Conservation (phyloP, 92 coral and sea anemone species). For the Ricordea florida region DNA sequence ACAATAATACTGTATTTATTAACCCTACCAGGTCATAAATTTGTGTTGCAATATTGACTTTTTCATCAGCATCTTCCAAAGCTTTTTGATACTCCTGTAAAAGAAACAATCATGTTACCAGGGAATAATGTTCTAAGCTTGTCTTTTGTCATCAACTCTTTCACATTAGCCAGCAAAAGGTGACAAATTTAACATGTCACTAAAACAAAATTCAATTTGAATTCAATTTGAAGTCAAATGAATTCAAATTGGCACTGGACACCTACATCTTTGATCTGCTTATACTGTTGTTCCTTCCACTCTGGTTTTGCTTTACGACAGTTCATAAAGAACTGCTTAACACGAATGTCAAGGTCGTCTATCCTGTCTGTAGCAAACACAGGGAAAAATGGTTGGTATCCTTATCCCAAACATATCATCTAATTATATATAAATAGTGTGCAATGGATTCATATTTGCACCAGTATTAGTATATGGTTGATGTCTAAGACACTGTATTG, state of each 20-base stretch:
- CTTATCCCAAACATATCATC: too few species aligned
- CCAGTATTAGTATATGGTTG: too few species aligned
- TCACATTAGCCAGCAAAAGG: too few species aligned
- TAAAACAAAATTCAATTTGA: too few species aligned
- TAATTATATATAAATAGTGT: too few species aligned
- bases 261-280: conserved; percentile 86
- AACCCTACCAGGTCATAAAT: conserved; percentile 86
- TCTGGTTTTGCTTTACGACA: conserved; percentile 91
- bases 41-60: conserved; percentile 93
- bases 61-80: conserved; percentile 98
- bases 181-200: too few species aligned
- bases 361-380: conserved; percentile 74
- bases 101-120: background rate
- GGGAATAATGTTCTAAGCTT: background rate
- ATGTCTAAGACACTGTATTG: too few species aligned
- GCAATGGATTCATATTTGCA: too few species aligned
- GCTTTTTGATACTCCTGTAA: conserved; percentile 94
- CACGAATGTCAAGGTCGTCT: conserved; percentile 91
- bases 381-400: background rate
- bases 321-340: conserved; percentile 93
- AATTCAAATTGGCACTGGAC: too few species aligned
- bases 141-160: too few species aligned
- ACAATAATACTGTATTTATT: background rate
- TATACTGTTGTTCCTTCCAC: conserved; percentile 97
- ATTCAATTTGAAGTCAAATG: background rate